phyloP scores from a whole-genome alignment of 2,113 vertebrate species.

The Atherinomorus stipes region DNA sequence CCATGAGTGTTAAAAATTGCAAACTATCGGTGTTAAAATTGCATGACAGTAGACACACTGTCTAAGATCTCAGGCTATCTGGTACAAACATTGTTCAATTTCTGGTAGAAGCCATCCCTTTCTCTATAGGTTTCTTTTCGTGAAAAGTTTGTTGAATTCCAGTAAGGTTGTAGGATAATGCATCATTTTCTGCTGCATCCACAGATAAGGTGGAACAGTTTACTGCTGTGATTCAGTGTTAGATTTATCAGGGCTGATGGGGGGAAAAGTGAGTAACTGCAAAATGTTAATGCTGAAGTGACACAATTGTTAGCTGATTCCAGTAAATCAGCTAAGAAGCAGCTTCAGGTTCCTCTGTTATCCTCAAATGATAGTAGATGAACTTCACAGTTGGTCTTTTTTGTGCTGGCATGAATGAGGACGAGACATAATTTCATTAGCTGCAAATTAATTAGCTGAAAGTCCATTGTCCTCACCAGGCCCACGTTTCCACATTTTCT shows the following conservation, averaged over 20 bases:
- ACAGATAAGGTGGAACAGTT: not conserved
- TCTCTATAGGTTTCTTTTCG: not conserved
- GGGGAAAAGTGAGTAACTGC: not conserved
- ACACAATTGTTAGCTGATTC: not conserved
- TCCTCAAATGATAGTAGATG: not conserved
- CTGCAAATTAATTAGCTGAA: slow-evolving; percentile 22
- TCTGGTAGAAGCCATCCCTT: not conserved
- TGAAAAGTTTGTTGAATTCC: not conserved
- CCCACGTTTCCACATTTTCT: not conserved
- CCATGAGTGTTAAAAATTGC: no score
- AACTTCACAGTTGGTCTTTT: no score
- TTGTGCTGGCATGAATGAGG: not conserved
- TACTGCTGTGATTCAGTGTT: not conserved
- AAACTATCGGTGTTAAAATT: not conserved
- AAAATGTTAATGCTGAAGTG: not conserved
- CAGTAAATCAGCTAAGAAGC: not conserved
- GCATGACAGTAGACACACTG: not conserved
- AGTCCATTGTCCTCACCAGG: slow-evolving; percentile 11
- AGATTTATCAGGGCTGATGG: not conserved
- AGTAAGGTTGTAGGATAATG: no score
- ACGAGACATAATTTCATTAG: not conserved
- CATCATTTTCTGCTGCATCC: not conserved
- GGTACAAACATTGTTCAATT: not conserved
- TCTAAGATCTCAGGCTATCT: no score
- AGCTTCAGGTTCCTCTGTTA: not conserved